phyloP scores from a whole-genome alignment of 2,113 vertebrate genomes.

The Oryzias woworae region DNA sequence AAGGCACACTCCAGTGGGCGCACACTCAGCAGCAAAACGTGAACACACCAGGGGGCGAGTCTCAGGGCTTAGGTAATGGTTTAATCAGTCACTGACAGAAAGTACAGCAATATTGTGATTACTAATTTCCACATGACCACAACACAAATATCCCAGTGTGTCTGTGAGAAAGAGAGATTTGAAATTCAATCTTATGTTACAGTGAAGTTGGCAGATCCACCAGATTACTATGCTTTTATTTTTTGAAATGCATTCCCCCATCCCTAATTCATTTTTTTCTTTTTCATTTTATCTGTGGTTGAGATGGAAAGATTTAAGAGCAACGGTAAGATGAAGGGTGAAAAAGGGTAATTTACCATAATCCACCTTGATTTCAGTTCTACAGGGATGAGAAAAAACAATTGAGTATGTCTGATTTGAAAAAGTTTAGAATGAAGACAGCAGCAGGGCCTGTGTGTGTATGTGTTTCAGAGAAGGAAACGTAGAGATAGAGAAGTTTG shows the following conservation, averaged over 20 bases:
- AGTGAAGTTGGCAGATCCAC: neutral
- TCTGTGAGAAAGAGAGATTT: constrained; percentile 3
- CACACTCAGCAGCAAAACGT: constrained; percentile 34
- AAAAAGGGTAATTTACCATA: constrained; percentile 27
- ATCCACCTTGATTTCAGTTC: constrained; percentile 34
- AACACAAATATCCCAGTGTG: constrained; percentile 14
- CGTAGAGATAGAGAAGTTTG: constrained; percentile 62
- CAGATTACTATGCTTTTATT: neutral
- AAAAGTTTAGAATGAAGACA: constrained; percentile 38
- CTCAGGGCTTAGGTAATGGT: constrained; percentile 59
- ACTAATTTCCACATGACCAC: constrained; percentile 46
- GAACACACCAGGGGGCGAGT: constrained; percentile 43
- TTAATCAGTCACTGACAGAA: constrained; percentile 73
- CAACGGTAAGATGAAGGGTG: constrained; percentile 2
- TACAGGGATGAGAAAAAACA: constrained; percentile 22
- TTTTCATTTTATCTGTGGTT: neutral
- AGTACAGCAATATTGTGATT: constrained; percentile 62
- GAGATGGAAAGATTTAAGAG: neutral
- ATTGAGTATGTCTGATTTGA: constrained; percentile 39
- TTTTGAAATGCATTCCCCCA: neutral
- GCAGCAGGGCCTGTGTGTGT: constrained; percentile 19
- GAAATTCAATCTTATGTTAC: neutral
- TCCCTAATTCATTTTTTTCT: constrained; percentile 9
- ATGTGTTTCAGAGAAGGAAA: constrained; percentile 26
- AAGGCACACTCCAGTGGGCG: constrained; percentile 29